Evolutionary conservation across 2,113 vertebrate genomes (phyloP).

Genomic region (Larimichthys polyactis): DNA sequence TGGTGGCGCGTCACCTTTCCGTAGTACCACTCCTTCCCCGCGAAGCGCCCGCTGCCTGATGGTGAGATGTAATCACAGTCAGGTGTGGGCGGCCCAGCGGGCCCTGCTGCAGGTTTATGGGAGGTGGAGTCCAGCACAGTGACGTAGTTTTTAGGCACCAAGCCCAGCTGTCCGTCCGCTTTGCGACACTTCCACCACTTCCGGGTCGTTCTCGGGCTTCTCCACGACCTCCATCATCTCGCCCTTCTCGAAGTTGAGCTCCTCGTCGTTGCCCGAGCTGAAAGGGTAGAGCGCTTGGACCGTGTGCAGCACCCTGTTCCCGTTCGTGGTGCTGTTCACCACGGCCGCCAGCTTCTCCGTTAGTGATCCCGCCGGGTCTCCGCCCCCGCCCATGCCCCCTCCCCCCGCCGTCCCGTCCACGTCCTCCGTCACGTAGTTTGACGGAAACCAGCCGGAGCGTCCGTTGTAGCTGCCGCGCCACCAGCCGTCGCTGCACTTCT

Average conservation of each 20-base stretch:
- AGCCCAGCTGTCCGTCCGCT: slow-evolving; percentile 89
- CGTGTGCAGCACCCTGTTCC: slow-evolving; percentile 87
- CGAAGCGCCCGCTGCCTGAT: slow-evolving; percentile 88
- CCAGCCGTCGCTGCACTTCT: slow-evolving; percentile 95
- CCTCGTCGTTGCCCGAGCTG: slow-evolving; percentile 91
- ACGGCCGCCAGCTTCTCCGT: slow-evolving; percentile 90
- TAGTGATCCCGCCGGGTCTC: slow-evolving; percentile 86
- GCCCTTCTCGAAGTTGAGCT: slow-evolving; percentile 93
- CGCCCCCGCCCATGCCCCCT: slow-evolving; percentile 70
- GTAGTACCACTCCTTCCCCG: slow-evolving; percentile 94
- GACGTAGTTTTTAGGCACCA: slow-evolving; percentile 95
- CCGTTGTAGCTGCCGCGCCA: slow-evolving; percentile 92
- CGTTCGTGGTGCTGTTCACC: slow-evolving; percentile 85
- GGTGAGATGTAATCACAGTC: slow-evolving; percentile 93
- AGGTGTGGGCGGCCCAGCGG: slow-evolving; percentile 87
- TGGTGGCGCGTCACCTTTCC: slow-evolving; percentile 93
- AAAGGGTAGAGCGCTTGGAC: slow-evolving; percentile 94
- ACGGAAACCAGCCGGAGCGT: slow-evolving; percentile 92
- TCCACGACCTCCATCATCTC: slow-evolving; percentile 94
- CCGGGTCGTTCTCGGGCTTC: slow-evolving; percentile 93
- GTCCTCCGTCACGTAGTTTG: slow-evolving; percentile 94
- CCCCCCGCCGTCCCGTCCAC: slow-evolving; percentile 86
- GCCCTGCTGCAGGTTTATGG: slow-evolving; percentile 77
- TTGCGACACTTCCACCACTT: slow-evolving; percentile 97
- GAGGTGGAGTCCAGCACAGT: slow-evolving; percentile 86